Evolutionary conservation across 2,113 vertebrate species (phyloP), one percentile per base, ranked within the genome.

Genomic region (Cebus imitator): DNA sequence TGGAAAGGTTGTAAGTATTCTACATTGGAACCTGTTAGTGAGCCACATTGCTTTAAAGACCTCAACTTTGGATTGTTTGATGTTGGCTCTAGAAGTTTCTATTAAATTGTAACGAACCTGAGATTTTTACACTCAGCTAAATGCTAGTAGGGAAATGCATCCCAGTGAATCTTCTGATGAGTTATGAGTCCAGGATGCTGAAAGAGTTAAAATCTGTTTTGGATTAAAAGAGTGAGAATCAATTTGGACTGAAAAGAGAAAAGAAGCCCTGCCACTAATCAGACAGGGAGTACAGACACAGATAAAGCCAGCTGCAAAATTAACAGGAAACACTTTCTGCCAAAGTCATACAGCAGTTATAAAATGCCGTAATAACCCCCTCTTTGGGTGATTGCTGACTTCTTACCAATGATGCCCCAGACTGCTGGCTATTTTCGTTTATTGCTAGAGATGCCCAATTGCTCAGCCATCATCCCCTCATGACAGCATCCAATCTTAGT

Each of bases 151-250:
- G 25, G 37, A 92, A 61, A 80, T 52, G 12, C 48, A 93, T 89
- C 37, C 50, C 25, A 6, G 3, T 76, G 55, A 94, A 55, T 78
- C 2, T 92, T 87, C 55, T 7, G 43, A 16, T 72, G 45, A 43
- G 4, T 86, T 83, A 92, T 61, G 21, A 94, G 27, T 64, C 83
- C 25, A 50, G 4, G 30, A n/a, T 43, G n/a, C 37, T 81, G 43
- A 85, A 93, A 91, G 45, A 94, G 48, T 80, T 96, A 83, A 97
- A 93, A 83, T 64, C 40, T 92, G 6, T 68, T 79, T 88, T 66
- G 68, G 57, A 89, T 6, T 55, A 25, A 95, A 96, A 96, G 91
- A 89, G 18, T 78, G 25, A 43, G 90, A 83, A 93, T 93, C 37
- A 87, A 14, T 78, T 94, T 88, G 23, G 76, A 95, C 23, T 43